phyloP scores from a whole-genome alignment of 1,140 invertebrate species.

The Wasmannia auropunctata region DNA sequence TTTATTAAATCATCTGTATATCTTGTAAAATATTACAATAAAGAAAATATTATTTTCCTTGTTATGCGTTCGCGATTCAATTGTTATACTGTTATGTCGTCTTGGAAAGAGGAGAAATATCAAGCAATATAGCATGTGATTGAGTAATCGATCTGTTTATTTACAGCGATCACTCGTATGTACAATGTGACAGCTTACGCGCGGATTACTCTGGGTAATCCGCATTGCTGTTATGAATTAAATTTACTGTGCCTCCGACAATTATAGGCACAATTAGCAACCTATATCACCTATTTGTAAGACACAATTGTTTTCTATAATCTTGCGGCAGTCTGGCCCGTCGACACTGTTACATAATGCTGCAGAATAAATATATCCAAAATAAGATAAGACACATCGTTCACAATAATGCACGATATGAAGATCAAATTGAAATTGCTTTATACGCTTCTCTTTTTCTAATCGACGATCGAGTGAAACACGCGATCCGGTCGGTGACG shows the following conservation, averaged over 20 bases:
- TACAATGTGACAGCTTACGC: slow-evolving; percentile 76
- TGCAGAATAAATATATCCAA: slow-evolving; percentile 69
- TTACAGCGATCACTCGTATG: slow-evolving; percentile 77
- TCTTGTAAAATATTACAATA: background rate
- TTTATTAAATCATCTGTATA: slow-evolving; percentile 1
- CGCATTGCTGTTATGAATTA: slow-evolving; percentile 50
- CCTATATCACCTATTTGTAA: slow-evolving; percentile 50
- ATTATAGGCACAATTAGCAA: slow-evolving; percentile 14
- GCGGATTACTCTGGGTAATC: slow-evolving; percentile 68
- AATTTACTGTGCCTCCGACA: slow-evolving; percentile 38
- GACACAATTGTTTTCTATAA: slow-evolving; percentile 54
- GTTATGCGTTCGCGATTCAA: background rate
- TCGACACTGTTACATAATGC: slow-evolving; percentile 51
- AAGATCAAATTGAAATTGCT: slow-evolving; percentile 76
- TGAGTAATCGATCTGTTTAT: slow-evolving; percentile 69
- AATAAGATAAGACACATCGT: slow-evolving; percentile 61
- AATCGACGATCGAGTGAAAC: slow-evolving; percentile 62
- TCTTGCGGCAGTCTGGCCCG: slow-evolving; percentile 65
- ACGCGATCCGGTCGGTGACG: slow-evolving; percentile 60
- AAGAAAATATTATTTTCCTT: no score
- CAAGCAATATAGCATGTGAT: slow-evolving; percentile 4
- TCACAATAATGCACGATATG: slow-evolving; percentile 66
- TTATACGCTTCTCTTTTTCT: slow-evolving; percentile 74
- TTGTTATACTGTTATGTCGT: background rate
- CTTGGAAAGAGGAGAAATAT: slow-evolving; percentile 17